Base-by-base conservation (phyloP, 2,888 invertebrate species). In the Rotaria sp. region DNA sequence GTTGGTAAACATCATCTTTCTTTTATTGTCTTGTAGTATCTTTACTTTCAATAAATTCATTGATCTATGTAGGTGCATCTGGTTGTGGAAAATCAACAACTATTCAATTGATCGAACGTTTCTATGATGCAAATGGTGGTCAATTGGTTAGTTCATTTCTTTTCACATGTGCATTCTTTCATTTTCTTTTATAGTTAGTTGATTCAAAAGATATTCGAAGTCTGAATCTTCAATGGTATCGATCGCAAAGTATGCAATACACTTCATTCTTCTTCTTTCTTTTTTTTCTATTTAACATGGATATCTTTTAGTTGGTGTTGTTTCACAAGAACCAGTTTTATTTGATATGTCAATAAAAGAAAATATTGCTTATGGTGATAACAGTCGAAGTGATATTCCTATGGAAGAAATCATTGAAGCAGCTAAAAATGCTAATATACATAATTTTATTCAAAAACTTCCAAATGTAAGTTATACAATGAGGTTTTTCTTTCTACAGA, bases 281-380 rank as follows among this genome's bases (percentile, higher is more conserved):
- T 0, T 21, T 38, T 30, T 2, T 13, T 8, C 5, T 8, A 5
- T 50, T 13, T 15, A 67, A 67, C 13, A 35, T 30, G 13, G 18
- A 7, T 67, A 15, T 59, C 1, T 50, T 35, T 35, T 21, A 88
- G 93, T 97, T 87, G 96, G 96, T 8, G 94, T 96, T 87, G 96
- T 97, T 2, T 95, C 95, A 8, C 97, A 97, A 92, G 96, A 97
- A 89, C 97, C 96, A 0, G 94, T 94, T 2, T 92, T 97, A 0
- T 97, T 97, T 91, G 95, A 96, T 90, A 93, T 95, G 87, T 94
- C 95, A 18, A 95, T 97, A 87, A 93, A 93, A 0, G 95, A 96
- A 88, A 97, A 97, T 91, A 96, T 97, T 88, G 94, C 95, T 0
- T 97, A 97, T 90, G 97, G 97, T 8, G 95, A 95, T 90, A 95